A percentile compares a stretch with the other conserved stretches of the same genome.
These are phyloP conservation scores for Dryomyza anilis DNA, from an alignment of 2,888 invertebrate species.

Conservation along the genomic window DNA sequence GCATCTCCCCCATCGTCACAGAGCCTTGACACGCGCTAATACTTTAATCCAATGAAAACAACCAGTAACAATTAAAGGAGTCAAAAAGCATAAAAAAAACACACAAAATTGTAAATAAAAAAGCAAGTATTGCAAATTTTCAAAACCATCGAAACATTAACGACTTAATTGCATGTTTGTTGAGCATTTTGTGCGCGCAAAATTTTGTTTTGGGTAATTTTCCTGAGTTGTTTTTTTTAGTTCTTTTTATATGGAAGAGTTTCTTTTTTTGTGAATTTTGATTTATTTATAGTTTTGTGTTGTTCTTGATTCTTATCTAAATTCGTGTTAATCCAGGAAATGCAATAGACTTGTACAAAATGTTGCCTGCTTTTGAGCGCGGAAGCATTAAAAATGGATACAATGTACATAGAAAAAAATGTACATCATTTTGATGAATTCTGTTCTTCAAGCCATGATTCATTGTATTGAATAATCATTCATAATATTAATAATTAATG, in stretches of 20 bases:
- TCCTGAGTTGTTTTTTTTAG: neutral
- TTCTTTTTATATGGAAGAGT: neutral
- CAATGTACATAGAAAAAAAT: no score
- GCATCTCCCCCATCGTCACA: conserved; percentile 1
- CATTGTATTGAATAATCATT: no score
- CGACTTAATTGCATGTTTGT: conserved; percentile 60
- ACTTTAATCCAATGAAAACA: conserved; percentile 50
- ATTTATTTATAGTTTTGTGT: neutral
- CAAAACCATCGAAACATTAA: conserved; percentile 50
- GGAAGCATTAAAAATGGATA: neutral
- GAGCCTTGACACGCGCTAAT: conserved; percentile 48
- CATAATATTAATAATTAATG: no score
- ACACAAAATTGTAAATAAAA: neutral
- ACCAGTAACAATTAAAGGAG: neutral
- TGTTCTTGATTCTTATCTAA: neutral
- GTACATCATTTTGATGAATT: no score
- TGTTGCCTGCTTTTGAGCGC: neutral
- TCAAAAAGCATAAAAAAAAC: neutral
- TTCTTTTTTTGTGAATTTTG: neutral
- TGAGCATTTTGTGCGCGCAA: conserved; percentile 50
- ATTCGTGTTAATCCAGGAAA: neutral
- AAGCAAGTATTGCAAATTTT: conserved; percentile 14
- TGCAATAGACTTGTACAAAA: neutral
- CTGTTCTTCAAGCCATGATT: no score
- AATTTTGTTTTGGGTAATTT: neutral